Conservation (phyloP, 2,888 invertebrate species). For the Athetis lepigone region DNA sequence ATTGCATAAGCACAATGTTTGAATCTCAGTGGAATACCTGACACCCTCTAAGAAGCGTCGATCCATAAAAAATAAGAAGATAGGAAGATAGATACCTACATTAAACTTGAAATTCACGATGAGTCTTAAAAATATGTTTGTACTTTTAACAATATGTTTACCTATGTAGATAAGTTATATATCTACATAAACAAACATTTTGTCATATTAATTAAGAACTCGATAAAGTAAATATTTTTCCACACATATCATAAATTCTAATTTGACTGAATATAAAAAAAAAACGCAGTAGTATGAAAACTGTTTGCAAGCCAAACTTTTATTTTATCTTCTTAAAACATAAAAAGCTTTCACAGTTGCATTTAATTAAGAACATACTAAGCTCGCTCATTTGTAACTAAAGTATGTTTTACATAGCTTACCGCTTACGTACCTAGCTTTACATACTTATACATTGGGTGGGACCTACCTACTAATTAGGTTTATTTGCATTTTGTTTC, state of each 20-base stretch:
- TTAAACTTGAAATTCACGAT: too few species aligned
- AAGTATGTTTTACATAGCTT: neutral
- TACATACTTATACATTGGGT: neutral
- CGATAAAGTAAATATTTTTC: neutral
- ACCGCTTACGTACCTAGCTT: neutral
- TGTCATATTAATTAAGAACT: neutral
- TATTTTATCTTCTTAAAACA: conserved; percentile 9
- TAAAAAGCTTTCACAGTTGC: conserved; percentile 14
- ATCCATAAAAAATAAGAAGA: too few species aligned
- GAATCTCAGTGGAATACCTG: too few species aligned
- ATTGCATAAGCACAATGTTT: too few species aligned
- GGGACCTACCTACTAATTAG: neutral
- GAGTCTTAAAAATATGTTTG: too few species aligned
- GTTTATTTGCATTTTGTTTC: neutral
- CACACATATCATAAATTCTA: neutral
- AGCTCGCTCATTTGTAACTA: conserved; percentile 1
- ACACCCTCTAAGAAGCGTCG: too few species aligned
- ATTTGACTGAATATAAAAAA: neutral
- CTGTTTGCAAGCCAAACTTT: conserved; percentile 28
- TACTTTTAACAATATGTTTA: too few species aligned
- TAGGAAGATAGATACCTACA: too few species aligned
- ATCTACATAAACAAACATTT: too few species aligned
- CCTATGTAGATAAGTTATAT: too few species aligned
- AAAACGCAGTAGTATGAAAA: conserved; percentile 20
- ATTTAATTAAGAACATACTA: conserved; percentile 26